Percentiles rank a stretch among this genome's conserved stretches.
Evolutionary conservation across 2,888 invertebrate species (phyloP).

Genomic region (Hydrotaea diabolus): DNA sequence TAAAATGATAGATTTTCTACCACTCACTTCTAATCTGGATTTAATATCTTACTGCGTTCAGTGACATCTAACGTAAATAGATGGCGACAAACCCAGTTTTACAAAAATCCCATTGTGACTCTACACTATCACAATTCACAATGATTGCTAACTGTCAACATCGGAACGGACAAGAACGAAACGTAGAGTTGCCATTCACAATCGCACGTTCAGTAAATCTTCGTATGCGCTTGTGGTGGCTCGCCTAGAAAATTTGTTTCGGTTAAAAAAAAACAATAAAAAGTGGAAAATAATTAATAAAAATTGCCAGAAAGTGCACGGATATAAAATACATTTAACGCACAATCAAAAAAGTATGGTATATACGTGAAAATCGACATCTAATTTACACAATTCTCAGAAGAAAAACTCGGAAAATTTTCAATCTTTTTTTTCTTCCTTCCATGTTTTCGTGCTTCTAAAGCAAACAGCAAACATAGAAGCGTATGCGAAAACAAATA

Average conservation of each 20-base stretch:
- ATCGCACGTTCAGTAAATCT: no score
- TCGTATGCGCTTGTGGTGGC: slow-evolving; percentile 65
- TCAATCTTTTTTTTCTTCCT: slow-evolving; percentile 48
- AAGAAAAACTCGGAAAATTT: slow-evolving; percentile 60
- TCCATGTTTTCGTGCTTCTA: slow-evolving; percentile 65
- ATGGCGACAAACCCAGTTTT: no score
- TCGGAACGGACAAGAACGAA: no score
- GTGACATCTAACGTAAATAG: no score
- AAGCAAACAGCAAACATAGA: slow-evolving; percentile 52
- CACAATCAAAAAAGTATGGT: slow-evolving; percentile 58
- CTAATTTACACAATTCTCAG: slow-evolving; percentile 40
- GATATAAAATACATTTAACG: slow-evolving; percentile 47
- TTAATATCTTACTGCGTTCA: no score
- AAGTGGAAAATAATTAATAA: slow-evolving; percentile 65
- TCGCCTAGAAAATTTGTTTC: slow-evolving; percentile 67
- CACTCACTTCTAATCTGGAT: no score
- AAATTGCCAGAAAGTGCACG: slow-evolving; percentile 51
- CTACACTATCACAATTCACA: no score
- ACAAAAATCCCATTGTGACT: no score
- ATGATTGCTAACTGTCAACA: no score
- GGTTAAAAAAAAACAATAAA: slow-evolving; percentile 55
- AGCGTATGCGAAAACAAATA: slow-evolving; percentile 57
- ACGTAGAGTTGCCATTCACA: no score
- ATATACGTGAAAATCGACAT: slow-evolving; percentile 33
- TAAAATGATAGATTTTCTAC: no score